Conservation (phyloP, 2,888 invertebrate genomes). For the Neuroscelio doddi region DNA sequence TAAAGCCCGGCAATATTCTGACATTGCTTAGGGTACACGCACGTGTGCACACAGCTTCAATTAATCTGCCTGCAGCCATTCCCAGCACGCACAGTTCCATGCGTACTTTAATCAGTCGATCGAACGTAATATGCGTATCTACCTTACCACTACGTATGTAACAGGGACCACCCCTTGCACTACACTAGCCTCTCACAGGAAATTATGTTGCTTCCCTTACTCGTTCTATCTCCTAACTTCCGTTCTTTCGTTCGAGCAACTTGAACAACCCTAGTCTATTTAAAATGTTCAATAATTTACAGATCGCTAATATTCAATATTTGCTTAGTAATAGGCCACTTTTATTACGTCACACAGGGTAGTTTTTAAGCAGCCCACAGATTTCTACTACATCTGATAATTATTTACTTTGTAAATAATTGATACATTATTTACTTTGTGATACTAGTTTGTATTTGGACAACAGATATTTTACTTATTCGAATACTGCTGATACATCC, state of each 20-base stretch:
- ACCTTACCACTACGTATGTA: constrained; percentile 12
- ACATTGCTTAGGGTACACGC: background rate
- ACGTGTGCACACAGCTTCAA: background rate
- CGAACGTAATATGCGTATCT: constrained; percentile 30
- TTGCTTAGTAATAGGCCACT: constrained; percentile 26
- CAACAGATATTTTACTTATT: background rate
- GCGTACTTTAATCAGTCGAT: constrained; percentile 25
- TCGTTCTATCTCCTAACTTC: constrained; percentile 32
- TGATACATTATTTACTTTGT: too few species aligned
- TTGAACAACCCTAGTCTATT: constrained; percentile 16
- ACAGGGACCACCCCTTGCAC: constrained; percentile 19
- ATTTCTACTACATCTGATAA: too few species aligned
- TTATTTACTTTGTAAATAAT: too few species aligned
- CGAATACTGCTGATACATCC: too few species aligned
- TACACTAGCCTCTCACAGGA: constrained; percentile 26
- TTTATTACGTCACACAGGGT: too few species aligned
- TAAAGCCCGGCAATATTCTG: background rate
- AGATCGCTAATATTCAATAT: constrained; percentile 31
- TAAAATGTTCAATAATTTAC: constrained; percentile 3
- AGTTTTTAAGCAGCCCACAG: too few species aligned
- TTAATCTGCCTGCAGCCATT: constrained; percentile 1
- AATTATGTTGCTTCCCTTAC: constrained; percentile 34
- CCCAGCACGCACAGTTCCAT: constrained; percentile 7
- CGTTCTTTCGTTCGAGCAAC: constrained; percentile 30
- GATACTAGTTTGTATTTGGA: background rate